A percentile compares a stretch with the other conserved stretches of the same genome.
Evolutionary conservation across 2,888 invertebrate species (phyloP).

Genomic region (Corbicula japonica): DNA sequence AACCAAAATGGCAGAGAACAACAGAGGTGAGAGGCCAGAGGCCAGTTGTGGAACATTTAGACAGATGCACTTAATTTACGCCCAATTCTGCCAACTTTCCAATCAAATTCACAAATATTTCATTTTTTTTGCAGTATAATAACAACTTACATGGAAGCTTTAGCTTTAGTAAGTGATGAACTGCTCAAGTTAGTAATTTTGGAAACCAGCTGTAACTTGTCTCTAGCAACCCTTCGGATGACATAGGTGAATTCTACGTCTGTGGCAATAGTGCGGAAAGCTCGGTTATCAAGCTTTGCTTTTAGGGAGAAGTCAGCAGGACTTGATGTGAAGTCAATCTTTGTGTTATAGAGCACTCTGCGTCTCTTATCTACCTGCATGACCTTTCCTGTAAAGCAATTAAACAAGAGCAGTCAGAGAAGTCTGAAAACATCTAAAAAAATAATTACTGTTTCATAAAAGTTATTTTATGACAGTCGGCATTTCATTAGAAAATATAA

Average conservation of each 20-base stretch:
- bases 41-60: too few relatives aligned
- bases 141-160: conserved; percentile 68
- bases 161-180: conserved; percentile 65
- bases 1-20: too few relatives aligned
- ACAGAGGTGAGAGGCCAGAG: too few relatives aligned
- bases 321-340: conserved; percentile 55
- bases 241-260: conserved; percentile 67
- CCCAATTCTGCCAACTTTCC: too few relatives aligned
- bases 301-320: conserved; percentile 51
- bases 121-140: too few relatives aligned
- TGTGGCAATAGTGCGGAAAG: conserved; percentile 42
- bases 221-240: conserved; percentile 64
- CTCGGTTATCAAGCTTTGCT: conserved; percentile 60
- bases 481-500: too few relatives aligned
- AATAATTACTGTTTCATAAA: too few relatives aligned
- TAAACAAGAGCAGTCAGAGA: too few relatives aligned
- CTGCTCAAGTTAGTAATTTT: conserved; percentile 71
- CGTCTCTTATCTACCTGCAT: conserved; percentile 14
- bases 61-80: too few relatives aligned
- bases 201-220: conserved; percentile 69
- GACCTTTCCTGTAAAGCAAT: conserved; percentile 19
- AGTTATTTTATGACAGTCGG: too few relatives aligned
- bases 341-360: conserved; percentile 47
- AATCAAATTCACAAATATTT: too few relatives aligned
- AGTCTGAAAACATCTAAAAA: too few relatives aligned